Conservation (phyloP, 2,888 invertebrate species). For the Drosophila mettleri region DNA sequence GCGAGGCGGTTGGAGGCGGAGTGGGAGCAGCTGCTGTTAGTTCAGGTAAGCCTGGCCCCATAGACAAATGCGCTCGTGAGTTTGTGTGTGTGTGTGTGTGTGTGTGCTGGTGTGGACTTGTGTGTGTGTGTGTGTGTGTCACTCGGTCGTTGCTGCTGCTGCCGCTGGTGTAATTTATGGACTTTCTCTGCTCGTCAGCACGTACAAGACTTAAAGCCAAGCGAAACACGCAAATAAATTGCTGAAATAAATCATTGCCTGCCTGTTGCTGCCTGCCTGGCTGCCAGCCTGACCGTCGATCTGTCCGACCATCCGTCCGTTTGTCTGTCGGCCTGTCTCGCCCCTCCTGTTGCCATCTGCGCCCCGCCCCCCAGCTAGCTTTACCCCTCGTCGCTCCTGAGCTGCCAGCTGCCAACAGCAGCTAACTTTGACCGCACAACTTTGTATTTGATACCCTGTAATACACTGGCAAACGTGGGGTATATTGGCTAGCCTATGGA, state of each 20-base stretch:
- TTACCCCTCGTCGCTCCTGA: slow-evolving; percentile 7
- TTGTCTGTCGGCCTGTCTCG: neutral
- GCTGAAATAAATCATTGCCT: slow-evolving; percentile 81
- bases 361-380: neutral
- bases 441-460: slow-evolving; percentile 5
- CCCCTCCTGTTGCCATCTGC: neutral
- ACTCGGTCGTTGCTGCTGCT: slow-evolving; percentile 61
- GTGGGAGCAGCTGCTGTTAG: slow-evolving; percentile 13
- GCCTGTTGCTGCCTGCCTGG: slow-evolving; percentile 36
- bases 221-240: slow-evolving; percentile 75
- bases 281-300: neutral
- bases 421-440: slow-evolving; percentile 71
- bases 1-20: slow-evolving; percentile 86
- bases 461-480: neutral
- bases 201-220: slow-evolving; percentile 57
- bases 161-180: slow-evolving; percentile 74
- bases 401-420: slow-evolving; percentile 37
- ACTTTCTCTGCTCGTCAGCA: slow-evolving; percentile 81
- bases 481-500: too few species aligned
- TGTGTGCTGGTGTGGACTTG: too few species aligned
- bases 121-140: slow-evolving; percentile 51
- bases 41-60: slow-evolving; percentile 44
- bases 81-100: slow-evolving; percentile 28
- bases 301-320: neutral
- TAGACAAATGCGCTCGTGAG: neutral